A percentile compares a stretch with the other conserved stretches of the same genome.
Evolutionary conservation across 2,888 invertebrate species (phyloP).

Genomic region (Chloroclystis v-ata): DNA sequence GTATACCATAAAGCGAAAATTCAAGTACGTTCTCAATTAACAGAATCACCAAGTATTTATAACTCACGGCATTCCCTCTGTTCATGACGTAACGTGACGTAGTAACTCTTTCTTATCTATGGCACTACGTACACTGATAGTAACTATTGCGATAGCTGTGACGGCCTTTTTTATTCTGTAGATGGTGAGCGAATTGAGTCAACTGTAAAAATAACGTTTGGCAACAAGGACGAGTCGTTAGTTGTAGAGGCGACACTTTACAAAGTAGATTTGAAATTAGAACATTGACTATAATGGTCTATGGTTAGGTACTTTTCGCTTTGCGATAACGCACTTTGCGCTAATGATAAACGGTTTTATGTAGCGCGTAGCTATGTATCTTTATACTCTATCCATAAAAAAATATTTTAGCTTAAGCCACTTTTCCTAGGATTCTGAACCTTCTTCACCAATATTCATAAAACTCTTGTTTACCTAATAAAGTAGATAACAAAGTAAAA

Average conservation of each 20-base stretch:
- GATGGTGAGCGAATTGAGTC: conserved; percentile 14
- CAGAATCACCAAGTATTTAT: conserved; percentile 12
- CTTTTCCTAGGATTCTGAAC: too few relatives aligned
- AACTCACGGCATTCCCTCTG: conserved; percentile 9
- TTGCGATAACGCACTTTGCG: too few relatives aligned
- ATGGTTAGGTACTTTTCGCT: too few relatives aligned
- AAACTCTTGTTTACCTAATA: too few relatives aligned
- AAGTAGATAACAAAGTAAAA: background rate
- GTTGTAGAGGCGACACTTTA: too few relatives aligned
- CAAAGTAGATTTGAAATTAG: too few relatives aligned
- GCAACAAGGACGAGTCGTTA: background rate
- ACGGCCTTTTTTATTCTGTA: conserved; percentile 11
- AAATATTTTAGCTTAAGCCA: too few relatives aligned
- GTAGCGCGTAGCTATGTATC: too few relatives aligned
- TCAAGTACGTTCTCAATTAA: conserved; percentile 7
- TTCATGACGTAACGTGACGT: conserved; percentile 15
- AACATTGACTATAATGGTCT: too few relatives aligned
- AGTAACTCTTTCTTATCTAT: conserved; percentile 8
- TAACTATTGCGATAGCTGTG: background rate
- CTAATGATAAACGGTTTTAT: too few relatives aligned
- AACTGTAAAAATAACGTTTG: conserved; percentile 6
- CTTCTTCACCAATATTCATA: too few relatives aligned
- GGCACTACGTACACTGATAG: background rate
- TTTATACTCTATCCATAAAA: too few relatives aligned
- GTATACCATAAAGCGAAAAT: conserved; percentile 7